Percentiles rank a stretch among this genome's conserved stretches.
These are phyloP conservation scores for Paguma larvata DNA, from an alignment of 2,797 vertebrate species.

Conservation along the genomic window DNA sequence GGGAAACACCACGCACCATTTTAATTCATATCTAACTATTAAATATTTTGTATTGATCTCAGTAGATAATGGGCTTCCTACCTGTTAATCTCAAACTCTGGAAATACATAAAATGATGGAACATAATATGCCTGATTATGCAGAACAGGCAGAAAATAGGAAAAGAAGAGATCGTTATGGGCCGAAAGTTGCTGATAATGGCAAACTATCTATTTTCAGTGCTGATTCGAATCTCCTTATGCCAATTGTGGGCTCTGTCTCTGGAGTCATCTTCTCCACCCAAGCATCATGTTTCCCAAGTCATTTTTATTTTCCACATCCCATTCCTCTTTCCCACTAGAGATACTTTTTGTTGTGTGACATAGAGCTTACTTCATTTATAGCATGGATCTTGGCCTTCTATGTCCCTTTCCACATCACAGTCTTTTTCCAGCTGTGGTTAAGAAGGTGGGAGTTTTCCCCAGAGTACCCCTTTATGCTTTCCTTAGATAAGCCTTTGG, in stretches of 20 bases:
- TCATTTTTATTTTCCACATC: neutral
- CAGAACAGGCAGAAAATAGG: neutral
- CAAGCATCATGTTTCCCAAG: neutral
- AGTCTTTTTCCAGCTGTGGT: neutral
- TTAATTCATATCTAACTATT: neutral
- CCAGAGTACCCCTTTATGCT: neutral
- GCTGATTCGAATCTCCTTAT: neutral
- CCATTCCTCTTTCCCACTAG: neutral
- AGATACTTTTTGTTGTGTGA: neutral
- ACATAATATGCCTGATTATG: neutral
- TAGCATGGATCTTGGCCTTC: accelerated
- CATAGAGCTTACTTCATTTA: neutral
- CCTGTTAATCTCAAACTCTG: neutral
- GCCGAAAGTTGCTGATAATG: neutral
- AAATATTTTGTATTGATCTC: neutral
- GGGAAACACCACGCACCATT: neutral
- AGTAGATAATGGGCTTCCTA: neutral
- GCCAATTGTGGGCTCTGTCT: neutral
- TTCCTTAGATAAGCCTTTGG: neutral
- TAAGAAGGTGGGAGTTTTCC: neutral
- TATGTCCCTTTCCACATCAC: neutral
- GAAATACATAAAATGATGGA: neutral
- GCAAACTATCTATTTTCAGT: neutral
- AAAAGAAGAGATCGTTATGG: neutral
- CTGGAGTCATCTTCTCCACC: neutral